These are phyloP conservation scores for Pseudorhiza aurosa DNA, from an alignment of 30 jellyfish, hydroid and myxozoan species.

Conservation along the genomic window DNA sequence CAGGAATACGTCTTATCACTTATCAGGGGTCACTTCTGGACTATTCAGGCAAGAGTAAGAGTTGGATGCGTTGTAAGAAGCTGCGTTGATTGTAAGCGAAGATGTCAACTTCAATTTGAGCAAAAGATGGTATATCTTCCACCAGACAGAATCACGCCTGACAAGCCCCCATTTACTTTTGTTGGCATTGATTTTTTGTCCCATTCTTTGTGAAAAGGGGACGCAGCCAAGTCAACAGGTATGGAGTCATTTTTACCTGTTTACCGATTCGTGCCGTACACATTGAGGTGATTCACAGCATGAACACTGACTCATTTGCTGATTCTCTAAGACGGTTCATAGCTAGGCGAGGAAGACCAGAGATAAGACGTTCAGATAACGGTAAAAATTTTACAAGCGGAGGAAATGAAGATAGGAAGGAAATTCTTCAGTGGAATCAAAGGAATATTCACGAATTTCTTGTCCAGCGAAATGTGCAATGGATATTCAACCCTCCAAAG, in stretches of 20 bases:
- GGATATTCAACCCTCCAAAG: conserved; percentile 67
- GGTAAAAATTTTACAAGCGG: conserved; percentile 60
- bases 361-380: conserved; percentile 31
- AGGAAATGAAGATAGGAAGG: conserved; percentile 25
- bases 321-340: conserved; percentile 45
- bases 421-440: conserved; percentile 45
- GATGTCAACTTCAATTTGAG: neutral
- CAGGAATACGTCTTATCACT: conserved; percentile 35
- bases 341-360: conserved; percentile 62
- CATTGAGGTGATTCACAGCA: conserved; percentile 39
- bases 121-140: conserved; percentile 77
- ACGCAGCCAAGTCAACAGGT: conserved; percentile 14
- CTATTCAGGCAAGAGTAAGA: conserved; percentile 24
- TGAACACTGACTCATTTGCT: conserved; percentile 65
- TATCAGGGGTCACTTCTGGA: conserved; percentile 50
- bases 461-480: conserved; percentile 20
- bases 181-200: conserved; percentile 71
- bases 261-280: conserved; percentile 59
- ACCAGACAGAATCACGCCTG: conserved; percentile 57
- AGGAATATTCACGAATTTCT: conserved; percentile 17
- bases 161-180: conserved; percentile 55
- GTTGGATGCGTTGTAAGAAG: conserved; percentile 11
- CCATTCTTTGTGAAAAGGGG: conserved; percentile 64
- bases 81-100: conserved; percentile 42
- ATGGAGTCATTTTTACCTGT: conserved; percentile 69